Evolutionary conservation across 2,888 invertebrate genomes (phyloP).

Genomic region (Caenorhabditis drosophilae): DNA sequence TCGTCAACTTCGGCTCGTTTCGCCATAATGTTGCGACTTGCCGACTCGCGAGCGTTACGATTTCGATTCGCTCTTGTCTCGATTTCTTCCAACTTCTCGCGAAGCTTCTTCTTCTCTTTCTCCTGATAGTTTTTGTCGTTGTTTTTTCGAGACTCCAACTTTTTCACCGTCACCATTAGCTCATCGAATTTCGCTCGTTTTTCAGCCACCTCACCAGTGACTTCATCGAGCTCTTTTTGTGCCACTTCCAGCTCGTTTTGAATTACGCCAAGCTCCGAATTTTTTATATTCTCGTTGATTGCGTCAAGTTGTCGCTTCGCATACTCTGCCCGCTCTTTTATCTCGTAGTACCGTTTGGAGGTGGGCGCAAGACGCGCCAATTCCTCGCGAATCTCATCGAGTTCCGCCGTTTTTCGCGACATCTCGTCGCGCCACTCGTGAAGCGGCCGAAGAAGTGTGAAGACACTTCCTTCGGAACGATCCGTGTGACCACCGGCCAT

Average conservation of each 20-base stretch:
- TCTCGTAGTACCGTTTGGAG: background rate
- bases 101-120: conserved; percentile 34
- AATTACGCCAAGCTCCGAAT: conserved; percentile 43
- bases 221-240: conserved; percentile 11
- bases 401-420: background rate
- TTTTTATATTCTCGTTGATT: conserved; percentile 34
- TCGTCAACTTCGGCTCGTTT: conserved; percentile 16
- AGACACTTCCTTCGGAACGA: background rate
- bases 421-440: conserved; percentile 1
- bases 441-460: background rate
- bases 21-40: conserved; percentile 8
- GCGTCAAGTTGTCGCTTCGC: conserved; percentile 19
- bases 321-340: background rate
- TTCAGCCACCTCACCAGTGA: conserved; percentile 1
- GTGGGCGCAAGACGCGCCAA: conserved; percentile 75
- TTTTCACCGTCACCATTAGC: conserved; percentile 24
- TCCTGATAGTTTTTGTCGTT: conserved; percentile 48
- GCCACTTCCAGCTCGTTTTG: conserved; percentile 32
- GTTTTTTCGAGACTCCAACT: conserved; percentile 43
- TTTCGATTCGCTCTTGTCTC: conserved; percentile 14
- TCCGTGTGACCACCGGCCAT: conserved; percentile 80
- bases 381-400: conserved; percentile 75
- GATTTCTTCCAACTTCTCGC: conserved; percentile 16
- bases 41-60: conserved; percentile 8
- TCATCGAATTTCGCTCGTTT: conserved; percentile 16